These are phyloP conservation scores for Acronicta alni DNA, from an alignment of 2,888 invertebrate species.

Conservation along the genomic window DNA sequence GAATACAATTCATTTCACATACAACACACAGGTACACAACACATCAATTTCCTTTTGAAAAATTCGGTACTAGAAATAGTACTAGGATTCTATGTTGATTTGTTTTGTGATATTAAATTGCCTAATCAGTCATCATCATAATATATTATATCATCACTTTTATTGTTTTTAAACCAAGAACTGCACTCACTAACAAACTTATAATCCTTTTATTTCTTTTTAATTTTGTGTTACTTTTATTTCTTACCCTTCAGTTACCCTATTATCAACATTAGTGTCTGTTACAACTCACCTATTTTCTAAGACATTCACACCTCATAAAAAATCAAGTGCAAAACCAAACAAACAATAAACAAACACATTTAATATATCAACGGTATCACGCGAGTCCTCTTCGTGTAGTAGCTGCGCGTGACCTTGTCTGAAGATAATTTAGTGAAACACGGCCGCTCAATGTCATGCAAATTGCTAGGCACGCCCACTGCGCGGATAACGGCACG, in stretches of 20 bases:
- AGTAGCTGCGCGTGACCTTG: conserved; percentile 48
- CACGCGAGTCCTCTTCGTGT: conserved; percentile 23
- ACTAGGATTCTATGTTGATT: too few species aligned
- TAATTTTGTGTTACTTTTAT: too few species aligned
- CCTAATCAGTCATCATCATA: too few species aligned
- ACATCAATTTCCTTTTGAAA: too few species aligned
- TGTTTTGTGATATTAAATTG: too few species aligned
- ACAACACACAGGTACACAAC: too few species aligned
- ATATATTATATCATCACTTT: too few species aligned
- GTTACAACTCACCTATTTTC: background rate
- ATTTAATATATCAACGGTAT: conserved; percentile 36
- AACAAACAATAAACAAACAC: conserved; percentile 42
- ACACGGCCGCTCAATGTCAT: conserved; percentile 56
- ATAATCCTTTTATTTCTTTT: too few species aligned
- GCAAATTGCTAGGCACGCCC: conserved; percentile 50
- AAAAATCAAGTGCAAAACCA: conserved; percentile 9
- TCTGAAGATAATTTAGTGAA: conserved; percentile 58
- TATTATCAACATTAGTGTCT: background rate
- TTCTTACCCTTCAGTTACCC: background rate
- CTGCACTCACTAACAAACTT: too few species aligned
- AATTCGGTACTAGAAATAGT: too few species aligned
- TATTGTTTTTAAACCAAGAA: too few species aligned
- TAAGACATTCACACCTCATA: conserved; percentile 4
- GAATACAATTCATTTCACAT: too few species aligned
- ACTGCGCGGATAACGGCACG: conserved; percentile 48